phyloP scores from a whole-genome alignment of 2,797 vertebrate genomes.

The Brachymystax lenok region DNA sequence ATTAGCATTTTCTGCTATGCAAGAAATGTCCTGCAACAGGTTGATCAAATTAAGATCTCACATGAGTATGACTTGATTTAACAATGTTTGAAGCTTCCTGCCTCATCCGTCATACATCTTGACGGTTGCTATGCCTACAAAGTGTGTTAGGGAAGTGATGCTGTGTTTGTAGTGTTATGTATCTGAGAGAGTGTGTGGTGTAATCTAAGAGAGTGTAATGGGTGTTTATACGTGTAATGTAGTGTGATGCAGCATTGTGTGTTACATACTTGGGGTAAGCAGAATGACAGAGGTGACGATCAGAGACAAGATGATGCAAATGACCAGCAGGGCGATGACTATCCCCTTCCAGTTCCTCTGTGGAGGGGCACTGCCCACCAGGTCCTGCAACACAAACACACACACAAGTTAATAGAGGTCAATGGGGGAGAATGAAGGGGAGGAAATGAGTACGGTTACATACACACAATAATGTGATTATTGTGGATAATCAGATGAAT shows the following conservation, averaged over 20 bases:
- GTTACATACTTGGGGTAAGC: conserved; percentile 88
- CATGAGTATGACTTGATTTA: too few species aligned
- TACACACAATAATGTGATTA: too few species aligned
- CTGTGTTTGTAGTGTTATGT: neutral
- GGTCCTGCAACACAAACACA: conserved; percentile 79
- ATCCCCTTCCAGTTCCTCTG: conserved; percentile 99
- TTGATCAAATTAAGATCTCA: too few species aligned
- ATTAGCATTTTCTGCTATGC: too few species aligned
- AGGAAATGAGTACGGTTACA: too few species aligned
- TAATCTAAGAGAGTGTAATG: too few species aligned
- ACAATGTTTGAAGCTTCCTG: neutral
- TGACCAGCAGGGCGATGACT: conserved; percentile 95
- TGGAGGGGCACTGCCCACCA: conserved; percentile 92
- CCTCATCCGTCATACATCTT: neutral
- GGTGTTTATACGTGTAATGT: neutral
- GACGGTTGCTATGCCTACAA: neutral
- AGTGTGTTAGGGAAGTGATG: neutral
- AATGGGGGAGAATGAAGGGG: too few species aligned
- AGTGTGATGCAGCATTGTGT: conserved; percentile 15
- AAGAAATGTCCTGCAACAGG: too few species aligned
- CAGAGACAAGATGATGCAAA: conserved; percentile 95
- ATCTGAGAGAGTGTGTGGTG: conserved; percentile 68
- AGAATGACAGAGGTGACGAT: conserved; percentile 98
- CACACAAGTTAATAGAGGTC: conserved; percentile 6
- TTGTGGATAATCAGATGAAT: too few species aligned